A percentile compares a stretch with the other conserved stretches of the same genome.
phyloP scores from a whole-genome alignment of 2,888 invertebrate genomes.

The Seira ritae region DNA sequence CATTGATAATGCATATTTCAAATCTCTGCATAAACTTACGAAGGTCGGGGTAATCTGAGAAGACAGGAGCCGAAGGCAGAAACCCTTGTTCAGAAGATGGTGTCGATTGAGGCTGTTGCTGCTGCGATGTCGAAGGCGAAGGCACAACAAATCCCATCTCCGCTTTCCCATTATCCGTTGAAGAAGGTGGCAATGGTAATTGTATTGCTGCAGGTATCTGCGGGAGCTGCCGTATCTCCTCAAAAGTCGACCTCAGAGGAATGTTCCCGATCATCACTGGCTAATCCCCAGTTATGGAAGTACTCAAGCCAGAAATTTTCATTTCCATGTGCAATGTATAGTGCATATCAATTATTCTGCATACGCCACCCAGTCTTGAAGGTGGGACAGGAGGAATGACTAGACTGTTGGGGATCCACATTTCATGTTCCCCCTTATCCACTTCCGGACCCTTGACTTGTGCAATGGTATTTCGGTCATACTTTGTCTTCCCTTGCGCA shows the following conservation, averaged over 20 bases:
- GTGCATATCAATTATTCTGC: constrained; percentile 55
- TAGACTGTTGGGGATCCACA: constrained; percentile 32
- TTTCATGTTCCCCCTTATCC: constrained; percentile 29
- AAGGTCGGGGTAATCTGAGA: constrained; percentile 61
- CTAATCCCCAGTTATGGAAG: constrained; percentile 20
- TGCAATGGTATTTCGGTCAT: neutral
- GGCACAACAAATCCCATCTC: constrained; percentile 33
- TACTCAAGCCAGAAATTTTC: constrained; percentile 41
- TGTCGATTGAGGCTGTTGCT: neutral
- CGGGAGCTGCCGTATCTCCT: neutral
- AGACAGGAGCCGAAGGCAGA: constrained; percentile 53
- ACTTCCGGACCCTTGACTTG: constrained; percentile 35
- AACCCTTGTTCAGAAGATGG: neutral
- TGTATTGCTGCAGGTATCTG: constrained; percentile 1
- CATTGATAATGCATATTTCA: no score
- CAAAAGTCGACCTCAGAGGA: constrained; percentile 34
- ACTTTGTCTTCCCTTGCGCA: constrained; percentile 36
- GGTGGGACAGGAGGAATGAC: constrained; percentile 51
- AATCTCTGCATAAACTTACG: no score
- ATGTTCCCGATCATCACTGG: constrained; percentile 59
- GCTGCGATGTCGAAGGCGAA: neutral
- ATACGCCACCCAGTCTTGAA: constrained; percentile 30
- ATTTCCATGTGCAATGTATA: constrained; percentile 54
- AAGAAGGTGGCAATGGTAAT: neutral
- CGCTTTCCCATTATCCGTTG: neutral